phyloP scores from a whole-genome alignment of 1,140 invertebrate species.

The Zaprionus davidi region DNA sequence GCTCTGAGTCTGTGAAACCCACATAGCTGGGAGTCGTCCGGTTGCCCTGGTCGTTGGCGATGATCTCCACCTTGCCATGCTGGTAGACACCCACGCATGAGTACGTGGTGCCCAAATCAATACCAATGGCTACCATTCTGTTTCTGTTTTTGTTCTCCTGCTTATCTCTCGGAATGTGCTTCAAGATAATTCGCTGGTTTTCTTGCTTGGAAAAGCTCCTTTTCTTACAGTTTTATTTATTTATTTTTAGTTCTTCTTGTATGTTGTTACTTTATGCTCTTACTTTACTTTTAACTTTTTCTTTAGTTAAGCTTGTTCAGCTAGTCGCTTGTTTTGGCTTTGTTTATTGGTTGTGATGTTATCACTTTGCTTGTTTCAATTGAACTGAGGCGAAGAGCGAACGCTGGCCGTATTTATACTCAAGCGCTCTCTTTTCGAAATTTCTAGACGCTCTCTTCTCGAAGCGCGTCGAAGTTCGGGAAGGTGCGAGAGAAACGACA shows the following conservation, averaged over 20 bases:
- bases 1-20: constrained; percentile 97
- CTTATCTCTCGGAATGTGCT: constrained; percentile 1
- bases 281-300: constrained; percentile 3
- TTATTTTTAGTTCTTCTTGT: constrained; percentile 14
- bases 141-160: constrained; percentile 12
- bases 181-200: constrained; percentile 3
- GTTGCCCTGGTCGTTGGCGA: constrained; percentile 97
- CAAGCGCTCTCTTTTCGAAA: constrained; percentile 49
- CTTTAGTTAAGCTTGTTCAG: constrained; percentile 47
- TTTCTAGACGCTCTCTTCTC: constrained; percentile 56
- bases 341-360: constrained; percentile 52
- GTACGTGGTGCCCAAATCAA: constrained; percentile 91
- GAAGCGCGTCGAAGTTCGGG: constrained; percentile 29
- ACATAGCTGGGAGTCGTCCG: constrained; percentile 98
- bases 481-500: constrained; percentile 12
- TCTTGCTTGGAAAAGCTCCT: neutral
- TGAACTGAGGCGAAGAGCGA: constrained; percentile 59
- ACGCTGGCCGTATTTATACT: constrained; percentile 64
- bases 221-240: neutral
- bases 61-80: constrained; percentile 95
- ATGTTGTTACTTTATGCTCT: constrained; percentile 7
- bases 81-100: constrained; percentile 92
- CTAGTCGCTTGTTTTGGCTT: constrained; percentile 50
- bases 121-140: constrained; percentile 88
- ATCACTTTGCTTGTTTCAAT: constrained; percentile 65